Percentiles rank a stretch among this genome's conserved stretches.
Conservation (phyloP, 2,797 vertebrate species). For the Catharus ustulatus region DNA sequence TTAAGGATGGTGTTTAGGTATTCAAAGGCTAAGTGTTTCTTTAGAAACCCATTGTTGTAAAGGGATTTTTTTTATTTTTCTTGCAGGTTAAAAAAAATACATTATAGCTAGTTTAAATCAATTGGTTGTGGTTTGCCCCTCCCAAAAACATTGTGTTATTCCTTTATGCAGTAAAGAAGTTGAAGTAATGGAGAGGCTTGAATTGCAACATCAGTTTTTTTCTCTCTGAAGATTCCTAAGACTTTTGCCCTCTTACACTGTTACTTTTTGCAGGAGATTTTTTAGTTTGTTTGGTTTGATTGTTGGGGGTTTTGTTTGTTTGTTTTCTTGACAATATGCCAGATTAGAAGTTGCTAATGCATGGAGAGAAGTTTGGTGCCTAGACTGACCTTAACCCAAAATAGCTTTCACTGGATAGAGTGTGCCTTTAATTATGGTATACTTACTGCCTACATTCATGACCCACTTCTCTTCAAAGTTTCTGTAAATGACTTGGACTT, state of each 20-base stretch:
- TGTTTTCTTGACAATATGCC: neutral
- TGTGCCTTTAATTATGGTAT: neutral
- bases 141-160: neutral
- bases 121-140: neutral
- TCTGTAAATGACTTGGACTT: neutral
- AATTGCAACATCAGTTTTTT: neutral
- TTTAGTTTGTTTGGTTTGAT: neutral
- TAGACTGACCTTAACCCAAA: neutral
- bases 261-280: neutral
- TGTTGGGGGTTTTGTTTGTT: too few relatives aligned
- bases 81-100: neutral
- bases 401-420: neutral
- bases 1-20: neutral
- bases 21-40: neutral
- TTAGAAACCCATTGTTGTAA: neutral
- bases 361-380: neutral
- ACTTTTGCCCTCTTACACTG: neutral
- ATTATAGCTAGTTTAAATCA: neutral
- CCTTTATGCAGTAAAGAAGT: neutral
- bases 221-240: neutral
- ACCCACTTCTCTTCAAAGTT: neutral
- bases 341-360: neutral
- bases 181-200: neutral
- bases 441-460: neutral
- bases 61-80: neutral